Conservation (phyloP, 2,113 vertebrate genomes). For the Sapayoa aenigma region DNA sequence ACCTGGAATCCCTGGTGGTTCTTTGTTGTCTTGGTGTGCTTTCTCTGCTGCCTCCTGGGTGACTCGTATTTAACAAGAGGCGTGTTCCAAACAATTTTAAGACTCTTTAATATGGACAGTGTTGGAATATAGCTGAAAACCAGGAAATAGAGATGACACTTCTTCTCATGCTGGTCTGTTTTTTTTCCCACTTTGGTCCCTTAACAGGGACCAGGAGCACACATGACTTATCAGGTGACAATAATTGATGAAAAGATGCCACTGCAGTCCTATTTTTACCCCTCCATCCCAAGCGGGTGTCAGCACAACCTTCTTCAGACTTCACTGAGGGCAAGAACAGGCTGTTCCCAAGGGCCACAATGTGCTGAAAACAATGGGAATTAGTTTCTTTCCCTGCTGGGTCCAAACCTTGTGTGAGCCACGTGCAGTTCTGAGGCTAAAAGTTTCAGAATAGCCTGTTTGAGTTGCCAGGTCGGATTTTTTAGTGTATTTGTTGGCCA, state of each 20-base stretch:
- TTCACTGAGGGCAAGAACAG: not conserved
- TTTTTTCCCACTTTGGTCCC: not conserved
- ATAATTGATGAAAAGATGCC: not conserved
- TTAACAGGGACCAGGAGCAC: not conserved
- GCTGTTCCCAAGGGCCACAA: not conserved
- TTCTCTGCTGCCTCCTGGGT: not conserved
- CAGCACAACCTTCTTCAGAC: not conserved
- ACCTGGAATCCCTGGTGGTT: not conserved
- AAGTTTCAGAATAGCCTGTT: not conserved
- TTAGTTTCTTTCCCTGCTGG: not conserved
- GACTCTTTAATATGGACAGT: not conserved
- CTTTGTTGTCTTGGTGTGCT: not conserved
- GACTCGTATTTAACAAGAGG: not conserved
- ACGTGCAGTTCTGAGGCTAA: not conserved
- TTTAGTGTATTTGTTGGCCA: not conserved
- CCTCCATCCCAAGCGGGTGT: not conserved
- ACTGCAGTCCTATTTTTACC: not conserved
- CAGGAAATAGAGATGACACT: fast-evolving
- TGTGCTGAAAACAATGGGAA: not conserved
- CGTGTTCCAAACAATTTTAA: not conserved
- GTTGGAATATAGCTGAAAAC: not conserved
- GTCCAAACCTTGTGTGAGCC: not conserved
- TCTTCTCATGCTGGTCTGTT: too few species aligned
- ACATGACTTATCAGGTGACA: not conserved
- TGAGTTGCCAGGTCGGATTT: not conserved